Base-by-base conservation (phyloP, 2,113 vertebrate genomes). In the Archilochus colubris region DNA sequence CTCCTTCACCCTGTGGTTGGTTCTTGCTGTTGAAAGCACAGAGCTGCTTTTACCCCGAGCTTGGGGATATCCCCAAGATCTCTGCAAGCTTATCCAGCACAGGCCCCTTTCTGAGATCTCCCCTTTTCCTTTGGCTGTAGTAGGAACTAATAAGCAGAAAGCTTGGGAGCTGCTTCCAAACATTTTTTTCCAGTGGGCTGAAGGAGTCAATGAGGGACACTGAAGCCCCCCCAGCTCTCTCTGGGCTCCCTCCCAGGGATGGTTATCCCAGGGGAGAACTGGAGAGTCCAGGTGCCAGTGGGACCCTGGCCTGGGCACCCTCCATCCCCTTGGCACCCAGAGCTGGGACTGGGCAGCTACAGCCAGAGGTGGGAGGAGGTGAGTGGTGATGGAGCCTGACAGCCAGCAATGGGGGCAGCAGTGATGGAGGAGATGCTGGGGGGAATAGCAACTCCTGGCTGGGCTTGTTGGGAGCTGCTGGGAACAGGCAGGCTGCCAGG, bases 401-500 rank as follows among this genome's bases (percentile, higher is more conserved):
- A 70, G 55, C 0, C 1, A 74, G 62, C 12, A 14, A 55, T 40
- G 40, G 75, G 10, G 70, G 9, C 1, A 6, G 18, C 0, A 8
- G 2, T 22, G 91, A 4, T 74, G 91, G 46, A 81, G 78, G 66
- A 66, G 30, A 44, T 53, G 22, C 22, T 2, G 57, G 30, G 31
- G n/a, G 48, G n/a, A 86, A 70, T 19, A 0, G 81, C 84, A 77
- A 80, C 72, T 82, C 58, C 73, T 1, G 3, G 54, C 68, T 0
- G 5, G 93, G 61, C 23, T 0, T 82, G 86, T 23, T 70, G 86
- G 91, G 93, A 95, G 70, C 89, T 87, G 86, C 86, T 75, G 88
- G 77, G 90, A 44, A n/a, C 72, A 64, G 91, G 84, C 91, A 70
- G 77, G 92, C 59, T 83, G 84, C 89, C 87, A 81, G 87, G 28